phyloP scores from a whole-genome alignment of 2,888 invertebrate species.

The Xanthia icteritia region DNA sequence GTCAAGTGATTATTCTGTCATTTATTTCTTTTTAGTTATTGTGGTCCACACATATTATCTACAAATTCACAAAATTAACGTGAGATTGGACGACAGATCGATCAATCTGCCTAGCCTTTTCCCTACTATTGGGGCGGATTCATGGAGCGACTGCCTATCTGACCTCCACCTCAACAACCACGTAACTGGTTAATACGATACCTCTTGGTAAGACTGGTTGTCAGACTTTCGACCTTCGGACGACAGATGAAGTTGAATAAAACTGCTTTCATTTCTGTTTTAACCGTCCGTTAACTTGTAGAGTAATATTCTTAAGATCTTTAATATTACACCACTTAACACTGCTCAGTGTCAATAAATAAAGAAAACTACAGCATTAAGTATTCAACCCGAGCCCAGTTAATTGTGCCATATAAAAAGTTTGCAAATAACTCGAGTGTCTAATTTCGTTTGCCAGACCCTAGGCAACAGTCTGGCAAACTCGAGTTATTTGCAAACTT shows the following conservation, averaged over 20 bases:
- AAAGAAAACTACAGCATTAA: slow-evolving; percentile 38
- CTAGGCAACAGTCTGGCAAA: too few species aligned
- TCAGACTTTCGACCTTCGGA: too few species aligned
- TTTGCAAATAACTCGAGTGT: too few species aligned
- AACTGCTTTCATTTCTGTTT: not conserved
- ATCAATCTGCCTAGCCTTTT: too few species aligned
- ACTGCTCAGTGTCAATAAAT: slow-evolving; percentile 23
- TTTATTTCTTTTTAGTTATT: not conserved
- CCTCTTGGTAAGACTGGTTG: too few species aligned
- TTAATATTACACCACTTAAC: slow-evolving; percentile 22
- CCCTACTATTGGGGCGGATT: too few species aligned
- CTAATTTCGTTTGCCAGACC: too few species aligned
- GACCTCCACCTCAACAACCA: too few species aligned
- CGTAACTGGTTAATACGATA: too few species aligned
- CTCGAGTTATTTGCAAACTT: too few species aligned
- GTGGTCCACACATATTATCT: not conserved
- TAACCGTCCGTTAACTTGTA: slow-evolving; percentile 6
- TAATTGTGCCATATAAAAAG: too few species aligned
- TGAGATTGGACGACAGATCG: not conserved
- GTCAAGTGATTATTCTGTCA: not conserved
- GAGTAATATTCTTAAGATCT: slow-evolving; percentile 8
- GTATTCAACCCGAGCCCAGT: slow-evolving; percentile 26
- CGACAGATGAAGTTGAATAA: not conserved
- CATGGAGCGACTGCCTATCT: too few species aligned
- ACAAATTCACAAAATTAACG: not conserved